Base-by-base conservation (phyloP, 2,797 vertebrate genomes). In the Okamejei kenojei region DNA sequence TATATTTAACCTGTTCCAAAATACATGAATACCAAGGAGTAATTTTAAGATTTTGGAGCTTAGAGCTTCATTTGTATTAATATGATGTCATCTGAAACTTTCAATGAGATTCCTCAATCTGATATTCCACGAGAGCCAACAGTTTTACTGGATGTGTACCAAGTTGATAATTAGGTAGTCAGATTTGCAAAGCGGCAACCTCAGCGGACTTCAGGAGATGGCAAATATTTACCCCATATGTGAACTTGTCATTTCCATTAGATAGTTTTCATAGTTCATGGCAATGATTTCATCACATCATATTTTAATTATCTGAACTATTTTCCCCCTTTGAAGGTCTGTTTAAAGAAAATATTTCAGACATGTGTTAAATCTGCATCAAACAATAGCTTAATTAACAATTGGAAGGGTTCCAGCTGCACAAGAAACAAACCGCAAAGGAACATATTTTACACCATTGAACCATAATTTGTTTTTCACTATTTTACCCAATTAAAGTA, bases 261-360 rank as follows among this genome's bases (percentile, higher is more conserved):
- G 54, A 92, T 92, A 76, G 29, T 92, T 92, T 92, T 92, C 84
- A 88, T 68, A 76, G 29, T 92, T 92, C 35, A 74, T 54, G 38
- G 68, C 74, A 74, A 92, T 74, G 84, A 88, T 29, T 76, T 54
- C 71, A 92, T 76, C 65, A 92, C 71, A 91, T 91, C 90, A 76
- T 71, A 92, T 74, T 92, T 58, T 76, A 92, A 92, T 92, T 92
- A 92, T 2, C 38, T 32, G 38, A 92, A 76, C 90, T 76, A n/a
- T 54, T 54, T 92, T 73, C 23, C 26, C 19, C 61, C 71, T 92
- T 73, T 92, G 68, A 92, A 86, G 76, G 32, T 91, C 26, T 5
- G 38, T 76, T 71, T 92, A 61, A 88, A 88, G 84, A 88, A 88
- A 88, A 68, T 68, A 88, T 88, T 88, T 88, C 84, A 35, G 68